A percentile compares a stretch with the other conserved stretches of the same genome.
Conservation (phyloP, 2,797 vertebrate genomes). For the Peromyscus melanophrys region DNA sequence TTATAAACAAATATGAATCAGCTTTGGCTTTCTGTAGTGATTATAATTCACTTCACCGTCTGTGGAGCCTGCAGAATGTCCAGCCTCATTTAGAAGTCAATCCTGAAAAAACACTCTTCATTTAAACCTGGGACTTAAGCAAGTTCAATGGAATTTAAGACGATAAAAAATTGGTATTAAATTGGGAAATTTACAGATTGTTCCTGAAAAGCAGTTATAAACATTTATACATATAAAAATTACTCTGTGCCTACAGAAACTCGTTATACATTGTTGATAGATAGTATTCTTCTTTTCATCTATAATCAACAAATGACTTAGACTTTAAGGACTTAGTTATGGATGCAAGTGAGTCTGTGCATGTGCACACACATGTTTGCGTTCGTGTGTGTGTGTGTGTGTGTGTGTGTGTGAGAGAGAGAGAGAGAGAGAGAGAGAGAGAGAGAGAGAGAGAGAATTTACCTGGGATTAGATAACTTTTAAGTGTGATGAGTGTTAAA, state of each 20-base stretch:
- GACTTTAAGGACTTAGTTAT: constrained; percentile 27
- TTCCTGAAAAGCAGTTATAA: constrained; percentile 44
- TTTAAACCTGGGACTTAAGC: not conserved
- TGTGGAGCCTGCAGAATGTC: constrained; percentile 18
- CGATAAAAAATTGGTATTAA: constrained; percentile 11
- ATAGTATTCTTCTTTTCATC: not conserved
- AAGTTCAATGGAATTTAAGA: constrained; percentile 39
- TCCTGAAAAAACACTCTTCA: constrained; percentile 18
- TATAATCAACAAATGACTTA: constrained; percentile 14
- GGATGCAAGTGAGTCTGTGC: not conserved
- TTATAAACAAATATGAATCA: constrained; percentile 48
- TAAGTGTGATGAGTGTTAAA: constrained; percentile 67
- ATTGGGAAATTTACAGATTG: constrained; percentile 27
- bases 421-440: not conserved
- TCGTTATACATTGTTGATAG: constrained; percentile 17
- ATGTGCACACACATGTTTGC: not conserved
- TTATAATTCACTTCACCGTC: constrained; percentile 43
- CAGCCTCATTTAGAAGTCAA: constrained; percentile 43
- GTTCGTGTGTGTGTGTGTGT: not conserved
- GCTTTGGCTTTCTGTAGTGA: constrained; percentile 43
- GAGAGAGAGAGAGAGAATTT: not conserved
- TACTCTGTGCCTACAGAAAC: not conserved
- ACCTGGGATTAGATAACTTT: constrained; percentile 57
- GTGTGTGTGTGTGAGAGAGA: not conserved
- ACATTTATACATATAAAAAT: constrained; percentile 65